Base-by-base conservation (phyloP, 64 coral and sea anemone species). In the Porites lutea region DNA sequence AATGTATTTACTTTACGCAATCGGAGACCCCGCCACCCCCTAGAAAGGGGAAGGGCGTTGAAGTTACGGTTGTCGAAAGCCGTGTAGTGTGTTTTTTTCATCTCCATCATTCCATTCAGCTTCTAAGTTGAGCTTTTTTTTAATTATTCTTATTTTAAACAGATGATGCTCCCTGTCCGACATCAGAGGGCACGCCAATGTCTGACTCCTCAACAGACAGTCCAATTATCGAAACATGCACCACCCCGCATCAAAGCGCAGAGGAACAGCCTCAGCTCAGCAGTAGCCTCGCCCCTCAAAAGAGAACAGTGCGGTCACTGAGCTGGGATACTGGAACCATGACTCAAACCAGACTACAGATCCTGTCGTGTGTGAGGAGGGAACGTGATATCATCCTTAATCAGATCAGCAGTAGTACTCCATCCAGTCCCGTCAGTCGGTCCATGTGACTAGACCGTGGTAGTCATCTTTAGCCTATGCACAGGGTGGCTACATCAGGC, bases 391-490 rank as follows among this genome's bases (percentile, higher is more conserved):
- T 52, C 48, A 84, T 84, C 47, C 81, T 61, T 51, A 84, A 43
- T 63, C 81, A 84, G 81, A 84, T 84, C 47, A 69, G 81, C 61
- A 52, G 16, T 23, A 84, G 81, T 48, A 20, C 44, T 52, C 81
- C 81, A n/a, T 84, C 81, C 18, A 84, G 81, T 19, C 81, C 81
- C 13, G 61, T 69, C 9, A 19, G 63, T 18, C 81, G 81, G 46
- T 84, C 81, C 81, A 52, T 84, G 62, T 84, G 81, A 84, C 81
- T 52, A 84, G 61, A 52, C n/a, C 44, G 18, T 47, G 46, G 18
- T 44, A 21, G 47, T 13, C 44, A 66, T 61, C 81, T 84, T 20
- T 19, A n/a, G 3, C 13, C 48, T 68, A 51, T 15, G 78, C 54
- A 10, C 46, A 6, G 62, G 45, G 61, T 55, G 75, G 75, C 8